Evolutionary conservation across 1,140 invertebrate genomes (phyloP).

Genomic region (Drosophila ambigua): DNA sequence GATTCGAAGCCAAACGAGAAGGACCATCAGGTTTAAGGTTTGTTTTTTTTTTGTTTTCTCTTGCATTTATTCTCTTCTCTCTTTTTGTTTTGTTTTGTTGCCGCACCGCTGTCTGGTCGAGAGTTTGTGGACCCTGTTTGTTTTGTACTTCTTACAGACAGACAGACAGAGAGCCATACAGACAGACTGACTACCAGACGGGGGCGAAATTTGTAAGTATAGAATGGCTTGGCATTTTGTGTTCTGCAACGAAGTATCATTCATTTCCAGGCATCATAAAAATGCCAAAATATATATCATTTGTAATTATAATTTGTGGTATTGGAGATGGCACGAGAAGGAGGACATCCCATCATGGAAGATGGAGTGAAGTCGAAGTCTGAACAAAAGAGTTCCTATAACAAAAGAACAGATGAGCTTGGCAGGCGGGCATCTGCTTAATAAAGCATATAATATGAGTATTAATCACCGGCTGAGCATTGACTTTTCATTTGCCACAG

Average conservation of each 20-base stretch:
- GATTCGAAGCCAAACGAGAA: neutral
- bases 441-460: conserved; percentile 81
- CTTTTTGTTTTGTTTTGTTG: neutral
- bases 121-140: conserved; percentile 39
- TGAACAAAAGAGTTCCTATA: conserved; percentile 60
- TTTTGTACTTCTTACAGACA: conserved; percentile 3
- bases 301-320: conserved; percentile 62
- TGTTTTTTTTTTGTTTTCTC: neutral
- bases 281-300: conserved; percentile 61
- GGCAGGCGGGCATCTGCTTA: conserved; percentile 51
- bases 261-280: conserved; percentile 67
- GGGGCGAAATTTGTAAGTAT: conserved; percentile 9
- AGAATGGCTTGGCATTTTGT: conserved; percentile 29
- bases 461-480: conserved; percentile 76
- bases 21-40: neutral
- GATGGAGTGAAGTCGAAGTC: too few species aligned
- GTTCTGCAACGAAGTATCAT: conserved; percentile 30
- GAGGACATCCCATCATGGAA: neutral
- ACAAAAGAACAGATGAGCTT: conserved; percentile 40
- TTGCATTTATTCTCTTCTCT: neutral
- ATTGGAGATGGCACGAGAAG: neutral
- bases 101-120: conserved; percentile 3
- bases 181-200: conserved; percentile 27
- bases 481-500: conserved; percentile 69
- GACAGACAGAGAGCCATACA: conserved; percentile 11